These are phyloP conservation scores for Coptodon bakossiorum DNA, from an alignment of 2,113 vertebrate species.

Conservation along the genomic window DNA sequence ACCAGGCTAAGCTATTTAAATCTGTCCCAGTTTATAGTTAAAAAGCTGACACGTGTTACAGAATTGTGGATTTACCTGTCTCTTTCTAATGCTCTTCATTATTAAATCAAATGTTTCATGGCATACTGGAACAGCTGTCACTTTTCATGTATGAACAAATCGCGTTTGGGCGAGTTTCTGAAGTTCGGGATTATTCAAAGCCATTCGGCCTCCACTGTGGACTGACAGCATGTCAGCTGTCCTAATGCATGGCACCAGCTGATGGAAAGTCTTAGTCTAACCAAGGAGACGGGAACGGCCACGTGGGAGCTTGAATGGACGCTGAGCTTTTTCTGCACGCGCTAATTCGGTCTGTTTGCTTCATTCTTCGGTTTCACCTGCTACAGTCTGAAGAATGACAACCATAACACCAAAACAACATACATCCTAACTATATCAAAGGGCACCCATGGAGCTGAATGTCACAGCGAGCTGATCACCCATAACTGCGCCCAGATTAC, in stretches of 20 bases:
- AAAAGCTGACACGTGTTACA: not conserved
- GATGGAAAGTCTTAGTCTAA: conserved; percentile 63
- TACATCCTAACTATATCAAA: not conserved
- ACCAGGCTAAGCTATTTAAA: conserved; percentile 40
- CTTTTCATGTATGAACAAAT: not conserved
- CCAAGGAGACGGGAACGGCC: not conserved
- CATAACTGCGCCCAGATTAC: not conserved
- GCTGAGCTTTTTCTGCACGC: not conserved
- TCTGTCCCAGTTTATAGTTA: conserved; percentile 26
- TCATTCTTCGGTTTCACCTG: not conserved
- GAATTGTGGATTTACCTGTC: not conserved
- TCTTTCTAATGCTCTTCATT: not conserved
- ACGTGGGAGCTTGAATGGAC: not conserved
- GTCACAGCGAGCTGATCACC: not conserved
- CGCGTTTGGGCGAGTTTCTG: not conserved
- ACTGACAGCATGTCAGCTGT: conserved; percentile 63
- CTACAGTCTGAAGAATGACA: not conserved
- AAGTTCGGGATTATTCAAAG: conserved; percentile 1
- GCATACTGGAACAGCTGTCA: not conserved
- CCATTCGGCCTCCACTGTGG: not conserved
- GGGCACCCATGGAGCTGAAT: not conserved
- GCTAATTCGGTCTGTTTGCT: not conserved
- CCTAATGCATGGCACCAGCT: conserved; percentile 56
- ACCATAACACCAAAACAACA: not conserved
- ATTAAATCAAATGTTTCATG: not conserved